Conservation (phyloP, 2,888 invertebrate species). For the Doris montereyensis region DNA sequence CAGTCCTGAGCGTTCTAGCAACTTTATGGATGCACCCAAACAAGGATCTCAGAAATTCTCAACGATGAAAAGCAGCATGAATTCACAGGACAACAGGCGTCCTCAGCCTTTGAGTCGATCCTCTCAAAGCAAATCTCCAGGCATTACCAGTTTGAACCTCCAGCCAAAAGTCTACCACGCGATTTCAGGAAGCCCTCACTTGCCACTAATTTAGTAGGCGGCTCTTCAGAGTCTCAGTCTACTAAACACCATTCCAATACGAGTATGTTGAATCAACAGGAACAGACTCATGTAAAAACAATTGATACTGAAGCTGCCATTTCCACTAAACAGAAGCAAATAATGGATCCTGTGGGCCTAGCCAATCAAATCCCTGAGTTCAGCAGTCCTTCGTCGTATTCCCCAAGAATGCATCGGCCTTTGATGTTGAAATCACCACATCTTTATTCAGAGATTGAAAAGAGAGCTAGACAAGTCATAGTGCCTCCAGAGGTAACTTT, state of each 20-base stretch:
- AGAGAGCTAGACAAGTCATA: constrained; percentile 11
- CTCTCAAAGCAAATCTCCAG: background rate
- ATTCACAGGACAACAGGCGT: constrained; percentile 1
- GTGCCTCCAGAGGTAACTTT: constrained; percentile 43
- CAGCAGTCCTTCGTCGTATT: constrained; percentile 20
- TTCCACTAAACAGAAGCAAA: background rate
- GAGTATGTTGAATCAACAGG: no score
- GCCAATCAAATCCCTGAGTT: constrained; percentile 26
- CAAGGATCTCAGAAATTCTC: background rate
- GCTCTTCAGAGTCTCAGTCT: no score
- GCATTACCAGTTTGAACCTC: background rate
- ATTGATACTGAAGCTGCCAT: background rate
- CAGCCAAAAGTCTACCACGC: constrained; percentile 18
- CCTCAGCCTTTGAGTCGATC: background rate
- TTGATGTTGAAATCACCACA: constrained; percentile 32
- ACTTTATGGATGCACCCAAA: background rate
- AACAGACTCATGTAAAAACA: constrained; percentile 21
- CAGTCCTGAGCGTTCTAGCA: constrained; percentile 36
- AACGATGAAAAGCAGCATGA: background rate
- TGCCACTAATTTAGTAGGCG: no score
- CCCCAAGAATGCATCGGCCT: constrained; percentile 22
- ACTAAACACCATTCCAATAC: no score
- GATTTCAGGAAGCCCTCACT: no score
- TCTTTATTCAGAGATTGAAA: background rate
- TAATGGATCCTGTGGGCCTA: background rate